phyloP scores from a whole-genome alignment of 2,888 invertebrate species.

The Ophion ventricosus region DNA sequence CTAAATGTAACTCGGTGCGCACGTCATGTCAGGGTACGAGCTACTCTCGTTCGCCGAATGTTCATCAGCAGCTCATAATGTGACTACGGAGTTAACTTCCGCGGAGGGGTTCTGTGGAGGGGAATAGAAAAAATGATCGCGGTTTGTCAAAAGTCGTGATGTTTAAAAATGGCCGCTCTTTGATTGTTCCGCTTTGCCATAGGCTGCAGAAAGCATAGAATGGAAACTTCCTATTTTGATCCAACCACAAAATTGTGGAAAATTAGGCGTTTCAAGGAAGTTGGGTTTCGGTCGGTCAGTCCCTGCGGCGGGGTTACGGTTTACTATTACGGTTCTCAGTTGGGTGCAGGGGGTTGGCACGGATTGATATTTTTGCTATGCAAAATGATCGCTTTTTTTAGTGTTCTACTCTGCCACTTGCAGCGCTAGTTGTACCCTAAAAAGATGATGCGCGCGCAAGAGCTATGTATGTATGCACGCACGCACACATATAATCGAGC shows the following conservation, averaged over 20 bases:
- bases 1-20: neutral
- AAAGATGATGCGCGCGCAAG: no score
- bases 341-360: no score
- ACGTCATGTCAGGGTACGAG: conserved; percentile 30
- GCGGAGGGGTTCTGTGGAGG: conserved; percentile 14
- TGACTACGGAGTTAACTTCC: conserved; percentile 8
- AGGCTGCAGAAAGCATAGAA: neutral
- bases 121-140: neutral
- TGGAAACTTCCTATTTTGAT: neutral
- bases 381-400: no score
- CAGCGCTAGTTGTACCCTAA: no score
- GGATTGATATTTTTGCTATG: no score
- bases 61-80: conserved; percentile 41
- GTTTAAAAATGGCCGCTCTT: conserved; percentile 62
- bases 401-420: no score
- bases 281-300: no score
- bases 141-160: conserved; percentile 34
- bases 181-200: neutral
- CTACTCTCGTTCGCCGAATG: conserved; percentile 22
- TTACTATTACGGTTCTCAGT: no score
- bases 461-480: no score
- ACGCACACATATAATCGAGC: no score
- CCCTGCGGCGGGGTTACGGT: no score
- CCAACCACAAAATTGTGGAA: neutral
- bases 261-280: neutral